Evolutionary conservation across 2,113 vertebrate species (phyloP), one percentile per base, ranked within the genome.

Genomic region (Lichenostomus cassidix): DNA sequence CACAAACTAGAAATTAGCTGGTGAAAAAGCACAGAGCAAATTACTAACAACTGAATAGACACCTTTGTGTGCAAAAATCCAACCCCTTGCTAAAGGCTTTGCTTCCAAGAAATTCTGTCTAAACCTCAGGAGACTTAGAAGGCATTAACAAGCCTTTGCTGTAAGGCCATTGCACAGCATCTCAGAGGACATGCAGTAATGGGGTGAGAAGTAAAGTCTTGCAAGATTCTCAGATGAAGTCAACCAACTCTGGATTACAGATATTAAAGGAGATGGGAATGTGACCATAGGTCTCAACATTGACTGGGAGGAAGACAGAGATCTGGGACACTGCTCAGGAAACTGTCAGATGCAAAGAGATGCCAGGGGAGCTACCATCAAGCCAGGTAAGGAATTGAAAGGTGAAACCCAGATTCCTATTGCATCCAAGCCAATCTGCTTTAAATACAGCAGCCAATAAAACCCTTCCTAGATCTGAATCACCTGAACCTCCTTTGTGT

Each of bases 121-220:
- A 56, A 85, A 50, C 10, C 47, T 35, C n/a, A 0, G 15, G 39
- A 76, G 56, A 59, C 35, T 52, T 4, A 31, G 13, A 50, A 31
- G 25, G 28, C 42, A 33, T 20, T 65, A 46, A 39, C 1, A 3
- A 58, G 53, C 44, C 37, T n/a, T 16, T 23, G 19, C 23, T 19
- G 35, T 46, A 42, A 39, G 47, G n/a, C 35, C 59, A 15, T 1
- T 18, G 63, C 0, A 0, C 50, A 65, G 70, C 41, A 24, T 29
- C 71, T 33, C 2, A 0, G 29, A 73, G 49, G 44, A n/a, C 0
- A 0, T 9, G 18, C 7, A 10, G 58, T 7, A 68, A 80, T 24
- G 21, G 80, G 56, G 68, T 55, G 53, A 89, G 60, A 75, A 71
- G 80, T 27, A 52, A 95, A 47, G 22, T 41, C 44, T 71, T 47